A percentile compares a stretch with the other conserved stretches of the same genome.
Evolutionary conservation across 2,888 invertebrate species (phyloP).

Genomic region (Brenthis ino): DNA sequence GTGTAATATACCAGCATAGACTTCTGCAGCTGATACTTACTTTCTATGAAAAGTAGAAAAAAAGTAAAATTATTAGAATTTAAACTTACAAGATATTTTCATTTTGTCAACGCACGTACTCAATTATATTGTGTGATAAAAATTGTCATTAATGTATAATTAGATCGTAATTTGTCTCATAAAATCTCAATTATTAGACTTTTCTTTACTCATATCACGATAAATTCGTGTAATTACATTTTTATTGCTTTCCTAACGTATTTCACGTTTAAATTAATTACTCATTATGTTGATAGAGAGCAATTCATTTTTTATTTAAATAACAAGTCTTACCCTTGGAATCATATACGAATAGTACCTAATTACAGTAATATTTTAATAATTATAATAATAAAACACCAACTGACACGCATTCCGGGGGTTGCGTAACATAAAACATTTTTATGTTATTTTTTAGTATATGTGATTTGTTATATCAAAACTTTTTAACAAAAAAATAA

Average conservation of each 20-base stretch:
- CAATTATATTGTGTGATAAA: constrained; percentile 10
- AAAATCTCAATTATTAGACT: constrained; percentile 20
- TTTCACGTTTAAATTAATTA: constrained; percentile 3
- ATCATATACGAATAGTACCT: too few species aligned
- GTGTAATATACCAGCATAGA: too few species aligned
- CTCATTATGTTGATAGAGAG: constrained; percentile 1
- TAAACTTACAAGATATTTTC: constrained; percentile 23
- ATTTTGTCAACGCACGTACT: background rate
- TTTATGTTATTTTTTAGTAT: too few species aligned
- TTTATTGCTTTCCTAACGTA: constrained; percentile 15
- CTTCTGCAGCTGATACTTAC: too few species aligned
- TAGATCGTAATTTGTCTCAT: constrained; percentile 12
- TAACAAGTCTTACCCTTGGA: background rate
- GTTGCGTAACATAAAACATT: too few species aligned
- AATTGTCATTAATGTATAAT: constrained; percentile 10
- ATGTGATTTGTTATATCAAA: too few species aligned
- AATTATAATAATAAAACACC: too few species aligned
- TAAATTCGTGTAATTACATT: constrained; percentile 16
- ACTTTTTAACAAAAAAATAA: too few species aligned
- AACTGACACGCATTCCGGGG: too few species aligned
- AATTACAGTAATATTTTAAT: too few species aligned
- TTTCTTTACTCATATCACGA: constrained; percentile 1
- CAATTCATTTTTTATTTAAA: background rate
- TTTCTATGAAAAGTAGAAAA: background rate
- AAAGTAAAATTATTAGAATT: background rate